phyloP scores from a whole-genome alignment of 1,140 invertebrate species.

The Zaprionus vittiger region DNA sequence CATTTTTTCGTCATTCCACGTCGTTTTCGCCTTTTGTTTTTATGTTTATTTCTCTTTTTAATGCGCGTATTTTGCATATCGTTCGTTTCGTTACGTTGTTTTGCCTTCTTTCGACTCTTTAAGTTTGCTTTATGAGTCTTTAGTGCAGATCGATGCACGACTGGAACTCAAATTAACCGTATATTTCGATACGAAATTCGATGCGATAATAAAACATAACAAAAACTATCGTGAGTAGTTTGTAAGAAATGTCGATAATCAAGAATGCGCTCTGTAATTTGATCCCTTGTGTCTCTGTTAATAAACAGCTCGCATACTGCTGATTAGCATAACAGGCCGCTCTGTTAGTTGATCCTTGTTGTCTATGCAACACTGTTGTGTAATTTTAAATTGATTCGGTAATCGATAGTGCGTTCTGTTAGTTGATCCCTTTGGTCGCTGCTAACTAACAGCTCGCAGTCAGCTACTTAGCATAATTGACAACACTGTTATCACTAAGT shows the following conservation, averaged over 20 bases:
- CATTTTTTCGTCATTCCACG: constrained; percentile 1
- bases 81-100: background rate
- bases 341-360: background rate
- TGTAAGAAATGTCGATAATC: background rate
- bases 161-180: background rate
- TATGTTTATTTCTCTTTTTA: constrained; percentile 27
- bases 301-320: background rate
- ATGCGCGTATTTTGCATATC: constrained; percentile 2
- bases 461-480: background rate
- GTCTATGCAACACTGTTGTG: too few relatives aligned
- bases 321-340: constrained; percentile 2
- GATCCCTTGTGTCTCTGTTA: background rate
- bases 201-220: background rate
- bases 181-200: background rate
- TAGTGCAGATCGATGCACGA: background rate
- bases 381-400: background rate
- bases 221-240: background rate
- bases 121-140: constrained; percentile 1
- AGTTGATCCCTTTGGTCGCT: background rate
- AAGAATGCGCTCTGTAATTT: background rate
- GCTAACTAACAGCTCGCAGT: background rate
- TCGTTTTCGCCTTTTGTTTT: constrained; percentile 5
- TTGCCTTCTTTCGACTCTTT: background rate
- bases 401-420: background rate
- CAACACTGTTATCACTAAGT: background rate